Evolutionary conservation across 2,797 vertebrate genomes (phyloP), one percentile per base, ranked within the genome.

Genomic region (Psittacula derbiana): DNA sequence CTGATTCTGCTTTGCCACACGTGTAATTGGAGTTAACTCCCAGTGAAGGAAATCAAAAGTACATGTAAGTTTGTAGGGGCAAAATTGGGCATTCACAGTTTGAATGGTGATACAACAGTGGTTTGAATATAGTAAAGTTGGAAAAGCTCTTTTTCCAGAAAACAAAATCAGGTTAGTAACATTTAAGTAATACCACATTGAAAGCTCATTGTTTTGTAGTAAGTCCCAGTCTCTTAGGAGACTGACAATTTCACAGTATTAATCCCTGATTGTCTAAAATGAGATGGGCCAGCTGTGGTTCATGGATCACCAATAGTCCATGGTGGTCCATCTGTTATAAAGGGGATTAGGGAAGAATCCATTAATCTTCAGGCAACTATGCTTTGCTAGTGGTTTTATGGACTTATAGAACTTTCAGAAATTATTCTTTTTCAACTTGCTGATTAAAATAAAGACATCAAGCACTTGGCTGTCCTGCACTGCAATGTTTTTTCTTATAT

Each of bases 301-400:
- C 53, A 38, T 84, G 72, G 75, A 86, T 86, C 81, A 66, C 58
- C 5, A 3, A 7, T 4, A 74, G 84, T 74, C 65, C n/a, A 7
- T 50, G 72, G 65, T 89, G 46, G 52, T 14, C 65, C 46, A 25
- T 72, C 53, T 78, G 27, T 79, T 90, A 52, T 47, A 75, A 86
- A 62, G 23, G 13, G 23, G 16, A 75, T 80, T 74, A 75, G 30
- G 44, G 53, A 61, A 87, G 38, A 74, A 90, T 36, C 67, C 16
- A 62, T 80, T 74, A 69, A 65, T 90, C 47, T 80, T 87, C 36
- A 80, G 69, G 61, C 17, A 95, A 43, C 81, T 78, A 15, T 58
- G 36, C 27, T 70, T 94, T 70, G 16, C 52, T 83, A 33, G 40
- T 93, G 87, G 55, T 85, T 92, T 85, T 73, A 72, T 65, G 38